Evolutionary conservation across 2,888 invertebrate genomes (phyloP), one percentile per base, ranked within the genome.

Genomic region (Luffia ferchaultella): DNA sequence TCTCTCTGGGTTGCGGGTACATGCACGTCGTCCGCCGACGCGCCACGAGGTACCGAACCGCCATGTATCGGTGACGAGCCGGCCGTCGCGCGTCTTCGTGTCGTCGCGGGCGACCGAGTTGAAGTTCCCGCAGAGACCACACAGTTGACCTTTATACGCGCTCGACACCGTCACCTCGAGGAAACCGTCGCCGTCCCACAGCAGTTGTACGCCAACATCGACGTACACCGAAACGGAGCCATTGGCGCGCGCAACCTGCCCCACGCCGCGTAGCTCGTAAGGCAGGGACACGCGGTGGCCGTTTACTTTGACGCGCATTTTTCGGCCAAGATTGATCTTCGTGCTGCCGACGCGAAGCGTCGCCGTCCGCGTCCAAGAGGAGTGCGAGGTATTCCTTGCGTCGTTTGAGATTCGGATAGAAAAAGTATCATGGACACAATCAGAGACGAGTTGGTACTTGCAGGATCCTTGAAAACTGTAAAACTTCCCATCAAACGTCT

Each of bases 41-140:
- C 93, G 88, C 97, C 97, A 98, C 2, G 96, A 95, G 47, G 91
- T 87, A 2, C 94, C 96, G 63, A 97, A 96, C 50, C 87, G 87
- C 79, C 87, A 84, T 18, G 76, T 68, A 42, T 42, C 43, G 45
- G 85, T 85, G 53, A 92, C 86, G 46, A 90, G 74, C 46, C 85
- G 83, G 9, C 93, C 93, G 57, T 87, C 87, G 49, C 90, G 86
- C 48, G 89, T 88, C 57, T 83, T 89, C 65, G 95, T 88, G 77
- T 97, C 97, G 70, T 97, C 97, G 57, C 92, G 88, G 2, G 91
- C 89, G 55, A 92, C 85, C 45, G 91, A 91, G 74, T 97, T 98
- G 76, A 93, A 98, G 70, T 97, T 97, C 1, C 98, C 98, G 67
- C 98, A 98, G 16, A 98, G 80, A 15, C 98, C 98, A 67, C 97